Evolutionary conservation across 1,140 invertebrate species (phyloP).

Genomic region (Drosophila parabipectinata): DNA sequence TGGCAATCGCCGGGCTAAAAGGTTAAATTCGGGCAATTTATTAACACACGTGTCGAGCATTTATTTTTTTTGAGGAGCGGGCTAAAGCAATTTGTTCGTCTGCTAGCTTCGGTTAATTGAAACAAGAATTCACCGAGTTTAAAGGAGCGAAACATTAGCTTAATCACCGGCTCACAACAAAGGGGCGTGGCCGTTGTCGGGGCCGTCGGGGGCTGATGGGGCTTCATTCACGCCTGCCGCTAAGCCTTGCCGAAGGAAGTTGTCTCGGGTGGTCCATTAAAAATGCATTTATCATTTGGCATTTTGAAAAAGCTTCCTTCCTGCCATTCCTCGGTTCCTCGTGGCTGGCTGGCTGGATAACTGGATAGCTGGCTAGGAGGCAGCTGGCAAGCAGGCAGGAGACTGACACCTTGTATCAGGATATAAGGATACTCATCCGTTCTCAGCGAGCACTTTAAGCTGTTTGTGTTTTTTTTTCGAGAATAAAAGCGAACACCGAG

Average conservation of each 20-base stretch:
- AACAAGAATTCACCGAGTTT: constrained; percentile 42
- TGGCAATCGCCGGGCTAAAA: constrained; percentile 53
- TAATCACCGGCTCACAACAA: constrained; percentile 61
- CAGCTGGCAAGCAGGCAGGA: constrained; percentile 8
- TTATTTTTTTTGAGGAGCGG: constrained; percentile 19
- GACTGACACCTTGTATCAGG: constrained; percentile 46
- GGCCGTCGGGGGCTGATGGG: background rate
- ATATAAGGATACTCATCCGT: constrained; percentile 43
- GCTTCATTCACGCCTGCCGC: constrained; percentile 39
- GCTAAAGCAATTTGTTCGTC: constrained; percentile 55
- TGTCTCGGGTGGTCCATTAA: constrained; percentile 68
- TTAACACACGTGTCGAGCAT: constrained; percentile 66
- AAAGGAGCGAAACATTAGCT: constrained; percentile 62
- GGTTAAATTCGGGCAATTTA: constrained; percentile 49
- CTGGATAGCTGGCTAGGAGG: background rate
- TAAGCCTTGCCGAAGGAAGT: constrained; percentile 53
- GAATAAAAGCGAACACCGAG: constrained; percentile 20
- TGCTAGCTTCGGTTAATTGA: constrained; percentile 56
- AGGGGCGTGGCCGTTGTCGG: constrained; percentile 8
- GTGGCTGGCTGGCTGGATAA: constrained; percentile 5
- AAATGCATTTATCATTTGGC: constrained; percentile 81
- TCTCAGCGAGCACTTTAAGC: constrained; percentile 47
- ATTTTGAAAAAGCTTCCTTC: constrained; percentile 78
- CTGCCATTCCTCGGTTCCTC: constrained; percentile 19
- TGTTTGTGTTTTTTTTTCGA: constrained; percentile 31